Base-by-base conservation (phyloP, 2,113 vertebrate species). In the Tricholaema leucomelas region DNA sequence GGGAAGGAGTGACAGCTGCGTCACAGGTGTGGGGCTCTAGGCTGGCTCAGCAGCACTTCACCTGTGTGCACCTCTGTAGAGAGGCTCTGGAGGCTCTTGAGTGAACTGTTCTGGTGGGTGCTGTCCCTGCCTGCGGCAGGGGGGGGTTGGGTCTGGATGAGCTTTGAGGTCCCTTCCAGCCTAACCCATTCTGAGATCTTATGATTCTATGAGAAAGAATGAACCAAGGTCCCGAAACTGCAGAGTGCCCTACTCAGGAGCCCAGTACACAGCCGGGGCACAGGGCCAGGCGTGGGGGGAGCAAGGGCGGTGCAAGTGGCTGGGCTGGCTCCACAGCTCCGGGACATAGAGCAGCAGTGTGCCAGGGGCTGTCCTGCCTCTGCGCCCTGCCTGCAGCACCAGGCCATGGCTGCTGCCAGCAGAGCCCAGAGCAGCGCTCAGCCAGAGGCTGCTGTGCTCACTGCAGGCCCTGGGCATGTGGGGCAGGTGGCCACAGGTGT, bases 401-500 rank as follows among this genome's bases (percentile, higher is more conserved):
- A 1, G 28, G 46, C 8, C 12, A 1, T 5, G 21, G 33, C 54
- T 28, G 63, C 33, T 56, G 16, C 6, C 31, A 61, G 23, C 24
- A 35, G 44, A n/a, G 52, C 5, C 8, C 8, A 1, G 69, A 38
- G 31, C 4, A 13, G 18, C 0, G 0, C 76, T 31, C 33, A 71
- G 69, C 54, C 35, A 11, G n/a, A 14, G 48, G 12, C 11, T 30
- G n/a, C 30, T 1, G 0, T 3, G 11, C n/a, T n/a, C 11, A 35
- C 54, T 0, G 0, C 1, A 2, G 73, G 31, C 55, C 9, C 35
- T 67, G 36, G 67, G 65, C 3, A 1, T 28, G 38, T 52, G 1
- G 7, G 36, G 77, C 1, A 0, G 46, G 54, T 52, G 46, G n/a
- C 60, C 40, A 3, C 15, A 31, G 18, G 4, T 11, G 31, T 15